Evolutionary conservation across 2,888 invertebrate genomes (phyloP).

Genomic region (Drosophila falleni): DNA sequence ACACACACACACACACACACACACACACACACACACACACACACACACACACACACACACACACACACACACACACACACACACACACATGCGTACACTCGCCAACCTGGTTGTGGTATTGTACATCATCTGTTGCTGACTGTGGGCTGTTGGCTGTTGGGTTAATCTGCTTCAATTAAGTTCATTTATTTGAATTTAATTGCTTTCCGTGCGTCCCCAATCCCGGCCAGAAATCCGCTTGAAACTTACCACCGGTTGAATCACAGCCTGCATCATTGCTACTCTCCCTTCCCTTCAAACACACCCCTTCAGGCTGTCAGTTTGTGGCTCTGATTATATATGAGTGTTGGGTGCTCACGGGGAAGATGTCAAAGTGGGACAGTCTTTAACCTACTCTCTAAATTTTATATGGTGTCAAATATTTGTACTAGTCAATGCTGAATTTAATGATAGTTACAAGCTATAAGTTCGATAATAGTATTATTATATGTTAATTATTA

Average conservation of each 20-base stretch:
- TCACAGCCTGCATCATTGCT: not conserved
- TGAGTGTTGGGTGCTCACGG: conserved; percentile 1
- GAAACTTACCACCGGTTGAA: conserved; percentile 20
- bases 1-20: conserved; percentile 26
- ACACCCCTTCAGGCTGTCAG: not conserved
- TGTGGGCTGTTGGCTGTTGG: conserved; percentile 33
- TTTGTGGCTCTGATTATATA: not conserved
- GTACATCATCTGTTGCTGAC: conserved; percentile 39
- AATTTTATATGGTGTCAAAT: not conserved
- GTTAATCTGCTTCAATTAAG: conserved; percentile 80
- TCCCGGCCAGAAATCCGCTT: conserved; percentile 32
- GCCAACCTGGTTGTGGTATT: conserved; percentile 5
- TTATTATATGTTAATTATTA: too few species aligned
- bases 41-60: conserved; percentile 28
- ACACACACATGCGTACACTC: conserved; percentile 6
- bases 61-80: not conserved
- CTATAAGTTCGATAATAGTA: too few species aligned
- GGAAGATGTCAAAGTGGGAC: not conserved
- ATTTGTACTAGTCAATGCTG: not conserved
- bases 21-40: conserved; percentile 22
- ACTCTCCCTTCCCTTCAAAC: not conserved
- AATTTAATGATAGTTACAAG: not conserved
- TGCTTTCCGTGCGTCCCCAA: conserved; percentile 59
- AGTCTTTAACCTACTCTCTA: not conserved
- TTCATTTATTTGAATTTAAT: conserved; percentile 78